Evolutionary conservation across 2,888 invertebrate genomes (phyloP).

Genomic region (Muscina levida): DNA sequence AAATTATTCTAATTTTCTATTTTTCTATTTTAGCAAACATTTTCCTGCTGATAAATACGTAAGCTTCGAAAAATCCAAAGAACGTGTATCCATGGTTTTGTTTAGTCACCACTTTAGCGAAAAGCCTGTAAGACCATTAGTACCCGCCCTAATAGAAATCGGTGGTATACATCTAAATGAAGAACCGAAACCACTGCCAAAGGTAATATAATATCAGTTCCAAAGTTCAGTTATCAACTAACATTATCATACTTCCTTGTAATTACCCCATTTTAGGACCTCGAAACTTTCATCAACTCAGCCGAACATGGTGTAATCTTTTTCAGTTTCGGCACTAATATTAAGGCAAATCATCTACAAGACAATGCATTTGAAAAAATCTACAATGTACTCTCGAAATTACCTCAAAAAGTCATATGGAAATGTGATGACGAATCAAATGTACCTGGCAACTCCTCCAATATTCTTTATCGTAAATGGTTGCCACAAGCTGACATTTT

Average conservation of each 20-base stretch:
- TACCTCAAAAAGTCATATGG: conserved; percentile 84
- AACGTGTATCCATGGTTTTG: conserved; percentile 73
- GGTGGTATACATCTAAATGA: conserved; percentile 77
- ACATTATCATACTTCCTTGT: not conserved
- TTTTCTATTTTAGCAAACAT: conserved; percentile 61
- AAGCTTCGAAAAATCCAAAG: conserved; percentile 68
- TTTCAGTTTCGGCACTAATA: conserved; percentile 79
- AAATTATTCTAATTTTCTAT: too few species aligned
- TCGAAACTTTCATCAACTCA: conserved; percentile 73
- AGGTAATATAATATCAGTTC: conserved; percentile 65
- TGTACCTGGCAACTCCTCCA: conserved; percentile 72
- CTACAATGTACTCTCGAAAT: conserved; percentile 81
- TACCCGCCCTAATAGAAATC: conserved; percentile 75
- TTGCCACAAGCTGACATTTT: conserved; percentile 84
- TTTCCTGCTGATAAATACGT: conserved; percentile 69
- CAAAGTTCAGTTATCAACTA: not conserved
- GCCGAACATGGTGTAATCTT: conserved; percentile 78
- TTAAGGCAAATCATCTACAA: conserved; percentile 77
- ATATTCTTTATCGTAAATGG: conserved; percentile 81
- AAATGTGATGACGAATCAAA: conserved; percentile 81
- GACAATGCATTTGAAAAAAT: conserved; percentile 80
- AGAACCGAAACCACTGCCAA: conserved; percentile 67
- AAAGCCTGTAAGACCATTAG: conserved; percentile 73
- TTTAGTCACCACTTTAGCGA: conserved; percentile 74
- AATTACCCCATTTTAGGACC: conserved; percentile 67